A percentile compares a stretch with the other conserved stretches of the same genome.
phyloP scores from a whole-genome alignment of 2,113 vertebrate species.

The Amia ocellicauda region DNA sequence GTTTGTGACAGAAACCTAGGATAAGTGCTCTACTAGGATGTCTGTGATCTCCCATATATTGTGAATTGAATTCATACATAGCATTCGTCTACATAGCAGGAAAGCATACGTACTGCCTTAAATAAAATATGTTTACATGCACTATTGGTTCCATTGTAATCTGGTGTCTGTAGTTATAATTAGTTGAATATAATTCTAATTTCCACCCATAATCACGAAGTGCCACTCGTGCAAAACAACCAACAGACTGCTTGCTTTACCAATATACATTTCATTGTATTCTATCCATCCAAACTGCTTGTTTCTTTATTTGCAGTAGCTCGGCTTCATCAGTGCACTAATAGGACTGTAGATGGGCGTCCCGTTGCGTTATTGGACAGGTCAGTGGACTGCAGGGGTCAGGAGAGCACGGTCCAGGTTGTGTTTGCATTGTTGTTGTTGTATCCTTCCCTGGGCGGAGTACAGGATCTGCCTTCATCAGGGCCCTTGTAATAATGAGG shows the following conservation, averaged over 20 bases:
- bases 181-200: too few relatives aligned
- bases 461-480: not conserved
- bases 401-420: slow-evolving; percentile 30
- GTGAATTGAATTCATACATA: too few relatives aligned
- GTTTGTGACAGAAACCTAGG: too few relatives aligned
- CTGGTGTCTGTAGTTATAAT: too few relatives aligned
- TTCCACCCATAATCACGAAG: slow-evolving; percentile 55
- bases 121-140: too few relatives aligned
- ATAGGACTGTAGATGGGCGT: not conserved
- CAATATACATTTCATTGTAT: slow-evolving; percentile 36
- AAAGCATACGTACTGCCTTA: too few relatives aligned
- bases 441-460: slow-evolving; percentile 11
- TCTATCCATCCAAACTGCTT: slow-evolving; percentile 42
- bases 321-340: slow-evolving; percentile 37
- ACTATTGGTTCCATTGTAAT: too few relatives aligned
- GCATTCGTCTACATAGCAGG: too few relatives aligned
- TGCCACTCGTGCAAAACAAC: slow-evolving; percentile 51
- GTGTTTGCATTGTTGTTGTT: slow-evolving; percentile 34
- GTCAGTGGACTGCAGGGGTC: slow-evolving; percentile 25
- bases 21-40: too few relatives aligned
- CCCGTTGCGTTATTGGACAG: slow-evolving; percentile 38
- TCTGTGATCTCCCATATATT: too few relatives aligned
- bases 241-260: slow-evolving; percentile 39
- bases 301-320: slow-evolving; percentile 48
- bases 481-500: too few relatives aligned